Base-by-base conservation (phyloP, 2,888 invertebrate genomes). In the Trisateles emortualis region DNA sequence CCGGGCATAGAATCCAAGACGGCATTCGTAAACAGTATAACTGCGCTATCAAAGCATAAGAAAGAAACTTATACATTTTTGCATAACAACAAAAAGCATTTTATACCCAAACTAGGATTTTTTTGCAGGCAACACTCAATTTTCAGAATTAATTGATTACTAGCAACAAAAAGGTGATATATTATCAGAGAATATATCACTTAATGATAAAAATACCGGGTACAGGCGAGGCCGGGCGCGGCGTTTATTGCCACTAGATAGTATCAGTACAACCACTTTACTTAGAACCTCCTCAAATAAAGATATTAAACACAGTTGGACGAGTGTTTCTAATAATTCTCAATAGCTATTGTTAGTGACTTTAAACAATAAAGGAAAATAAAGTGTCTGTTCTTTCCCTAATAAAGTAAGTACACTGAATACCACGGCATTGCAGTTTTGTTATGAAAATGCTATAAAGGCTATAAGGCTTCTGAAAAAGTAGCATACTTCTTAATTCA, bases 171-270 rank as follows among this genome's bases (percentile, higher is more conserved):
- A 64, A 68, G 51, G 53, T 51, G 57, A 57, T 61, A 61, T 44
- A 32, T 59, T 43, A 63, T 74, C 69, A 68, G 60, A 58, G 56
- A 68, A 32, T 17, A 73, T 81, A 83, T 78, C 76, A 81, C 81
- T 80, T 78, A 54, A 52, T 48, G 72, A 71, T 69, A 83, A 79
- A 72, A 76, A 69, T 68, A 74, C 77, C 76, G 72, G 68, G 72
- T 64, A 62, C 73, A 72, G 83, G 81, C 79, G 76, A 76, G 85
- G 78, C 72, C 59, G 77, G 87, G 86, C 67, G 86, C 55, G 85
- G 80, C 79, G 52, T 83, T 83, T 84, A 86, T 83, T 76, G 68
- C 76, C 73, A 69, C 66, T 64, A 68, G 58, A 58, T 50, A 51
- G 39, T 56, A 53, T n/a, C n/a, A n/a, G n/a, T 48, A 51, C 45